Evolutionary conservation across 2,113 vertebrate genomes (phyloP), one percentile per base, ranked within the genome.

Genomic region (Hemicordylus capensis): DNA sequence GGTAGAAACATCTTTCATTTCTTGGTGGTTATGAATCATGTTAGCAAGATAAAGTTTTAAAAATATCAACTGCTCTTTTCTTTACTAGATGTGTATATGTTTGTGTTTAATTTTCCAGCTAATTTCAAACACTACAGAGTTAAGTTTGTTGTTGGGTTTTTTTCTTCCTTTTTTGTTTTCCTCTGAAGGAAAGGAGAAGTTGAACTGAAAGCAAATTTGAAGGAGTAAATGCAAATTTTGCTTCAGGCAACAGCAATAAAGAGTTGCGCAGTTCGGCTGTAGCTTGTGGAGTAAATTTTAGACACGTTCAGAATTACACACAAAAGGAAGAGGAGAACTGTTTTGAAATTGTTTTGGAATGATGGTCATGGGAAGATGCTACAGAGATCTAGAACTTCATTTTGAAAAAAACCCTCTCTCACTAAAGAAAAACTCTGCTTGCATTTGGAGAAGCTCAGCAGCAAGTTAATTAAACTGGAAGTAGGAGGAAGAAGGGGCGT

Each of bases 101-200:
- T 6, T 3, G 51, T 44, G 51, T 88, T 92, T 88, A 80, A 46
- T 81, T 46, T 46, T 37, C 12, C 24, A 78, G 37, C 76, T 70
- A 66, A 9, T 61, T 59, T 89, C 73, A 59, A 46, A 87, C 73
- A 84, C 8, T 84, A 34, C 59, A 28, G 63, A 85, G 3, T 54
- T 82, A 1, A 67, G 1, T 26, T 88, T 85, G 66, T 78, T 76
- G 54, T 39, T 4, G n/a, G n/a, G n/a, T n/a, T n/a, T n/a, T n/a
- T n/a, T n/a, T n/a, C n/a, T n/a, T 92, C 63, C 72, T 85, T 83
- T 77, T 17, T 37, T 69, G 83, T 20, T 74, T 80, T 83, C 15
- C 20, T 75, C 80, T 66, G 64, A 81, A 70, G 72, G 81, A 88
- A 88, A 93, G n/a, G 51, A 92, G 46, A 91, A 85, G 46, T 80